Base-by-base conservation (phyloP, 2,113 vertebrate genomes). In the Cebus imitator region DNA sequence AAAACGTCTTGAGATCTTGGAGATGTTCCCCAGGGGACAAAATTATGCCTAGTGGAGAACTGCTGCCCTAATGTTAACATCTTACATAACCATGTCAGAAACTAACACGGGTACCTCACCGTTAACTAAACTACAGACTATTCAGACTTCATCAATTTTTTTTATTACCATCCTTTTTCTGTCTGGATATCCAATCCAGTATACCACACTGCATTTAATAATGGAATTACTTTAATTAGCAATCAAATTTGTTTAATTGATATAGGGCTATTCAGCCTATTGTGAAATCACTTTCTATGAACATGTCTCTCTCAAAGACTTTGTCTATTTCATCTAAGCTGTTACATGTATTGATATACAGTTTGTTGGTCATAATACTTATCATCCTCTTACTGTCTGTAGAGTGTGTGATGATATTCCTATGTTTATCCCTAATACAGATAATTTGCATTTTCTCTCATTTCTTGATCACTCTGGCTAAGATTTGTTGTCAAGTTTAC, bases 401-500 rank as follows among this genome's bases (percentile, higher is more conserved):
- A 37, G 72, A 76, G 45, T 52, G 32, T 80, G 58, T 55, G 4
- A 20, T 35, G 10, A 35, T 35, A 35, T 30, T 14, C 35, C 12
- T n/a, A 78, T 37, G 10, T 12, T 88, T 50, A 85, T 61, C 70
- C 61, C 35, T 78, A 9, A 89, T n/a, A 85, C 8, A 45, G 50
- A 2, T 35, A 37, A 82, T 61, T 72, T 61, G n/a, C 35, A 43
- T 35, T 70, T 43, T 83, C 13, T 68, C 61, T 75, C 30, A 30
- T 87, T 93, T 87, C 45, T 87, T 93, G n/a, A 95, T 91, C 40
- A 76, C 40, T 88, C n/a, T 35, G 17, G 66, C 10, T 75, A 68
- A 75, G 25, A 20, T 50, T 79, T 30, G 7, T 23, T 61, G 27
- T 87, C 25, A 57, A 35, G 73, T 72, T 92, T 73, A 66, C 1